A percentile compares a stretch with the other conserved stretches of the same genome.
Conservation (phyloP, 2,113 vertebrate genomes). For the Motacilla tschutschensis region DNA sequence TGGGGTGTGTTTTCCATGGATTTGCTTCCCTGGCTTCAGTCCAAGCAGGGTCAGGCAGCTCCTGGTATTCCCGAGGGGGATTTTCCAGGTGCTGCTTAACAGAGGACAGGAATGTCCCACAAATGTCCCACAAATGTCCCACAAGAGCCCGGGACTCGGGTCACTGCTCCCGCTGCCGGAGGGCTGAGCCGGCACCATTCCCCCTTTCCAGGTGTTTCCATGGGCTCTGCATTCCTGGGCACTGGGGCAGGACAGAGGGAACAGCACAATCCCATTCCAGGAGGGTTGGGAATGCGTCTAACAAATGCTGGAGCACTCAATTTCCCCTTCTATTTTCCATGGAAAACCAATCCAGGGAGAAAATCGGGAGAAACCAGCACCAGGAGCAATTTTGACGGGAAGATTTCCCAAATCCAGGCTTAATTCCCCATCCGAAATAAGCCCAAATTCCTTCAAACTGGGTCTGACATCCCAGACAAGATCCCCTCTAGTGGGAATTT, state of each 20-base stretch:
- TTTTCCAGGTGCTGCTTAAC: not conserved
- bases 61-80: not conserved
- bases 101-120: not conserved
- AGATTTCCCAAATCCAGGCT: not conserved
- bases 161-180: not conserved
- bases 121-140: not conserved
- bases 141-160: not conserved
- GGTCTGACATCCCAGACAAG: not conserved
- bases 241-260: not conserved
- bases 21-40: not conserved
- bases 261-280: not conserved
- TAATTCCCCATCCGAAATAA: not conserved
- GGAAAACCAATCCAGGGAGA: not conserved
- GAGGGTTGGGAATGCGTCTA: not conserved
- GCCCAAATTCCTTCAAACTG: not conserved
- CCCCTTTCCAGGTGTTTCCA: not conserved
- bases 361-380: not conserved
- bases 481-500: constrained; percentile 4
- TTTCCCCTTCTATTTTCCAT: not conserved
- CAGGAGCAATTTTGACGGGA: not conserved
- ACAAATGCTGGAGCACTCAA: not conserved
- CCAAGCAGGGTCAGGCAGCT: not conserved
- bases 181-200: not conserved
- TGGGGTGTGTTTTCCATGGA: not conserved
- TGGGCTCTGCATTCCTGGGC: not conserved